These are phyloP conservation scores for Stercorarius parasiticus DNA, from an alignment of 2,113 vertebrate species.

Conservation along the genomic window DNA sequence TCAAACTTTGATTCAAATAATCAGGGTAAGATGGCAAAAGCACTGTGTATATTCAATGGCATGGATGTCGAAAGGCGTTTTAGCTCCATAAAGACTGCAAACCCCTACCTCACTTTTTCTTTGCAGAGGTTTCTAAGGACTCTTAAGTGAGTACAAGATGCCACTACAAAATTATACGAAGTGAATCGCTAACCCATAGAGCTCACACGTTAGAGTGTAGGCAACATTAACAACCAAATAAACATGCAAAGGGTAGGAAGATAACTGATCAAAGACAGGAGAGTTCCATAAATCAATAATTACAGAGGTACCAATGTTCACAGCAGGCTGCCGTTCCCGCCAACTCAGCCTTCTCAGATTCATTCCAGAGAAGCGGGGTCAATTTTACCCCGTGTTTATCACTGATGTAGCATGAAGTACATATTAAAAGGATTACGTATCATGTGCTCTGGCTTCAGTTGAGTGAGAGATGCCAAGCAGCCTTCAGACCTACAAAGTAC, in stretches of 20 bases:
- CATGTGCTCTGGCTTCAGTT: conserved; percentile 37
- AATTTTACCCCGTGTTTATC: conserved; percentile 46
- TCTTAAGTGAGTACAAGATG: not conserved
- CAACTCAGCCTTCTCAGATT: not conserved
- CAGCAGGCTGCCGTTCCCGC: not conserved
- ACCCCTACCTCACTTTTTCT: not conserved
- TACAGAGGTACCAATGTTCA: not conserved
- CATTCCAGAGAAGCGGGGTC: conserved; percentile 43
- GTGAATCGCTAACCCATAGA: not conserved
- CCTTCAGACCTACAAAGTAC: conserved; percentile 1
- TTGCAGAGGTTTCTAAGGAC: not conserved
- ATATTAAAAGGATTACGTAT: conserved; percentile 15
- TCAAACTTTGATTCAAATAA: not conserved
- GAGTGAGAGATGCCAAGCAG: conserved; percentile 30
- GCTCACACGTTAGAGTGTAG: not conserved
- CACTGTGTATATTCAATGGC: not conserved
- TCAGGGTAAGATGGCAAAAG: not conserved
- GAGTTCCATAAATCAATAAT: conserved; percentile 16
- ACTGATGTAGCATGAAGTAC: conserved; percentile 51
- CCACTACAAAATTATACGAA: not conserved
- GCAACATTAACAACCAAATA: not conserved
- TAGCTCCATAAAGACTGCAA: not conserved
- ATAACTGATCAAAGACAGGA: not conserved
- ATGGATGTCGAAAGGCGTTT: not conserved
- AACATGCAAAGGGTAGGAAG: not conserved